Base-by-base conservation (phyloP, 2,888 invertebrate genomes). In the Itoplectis maculator region DNA sequence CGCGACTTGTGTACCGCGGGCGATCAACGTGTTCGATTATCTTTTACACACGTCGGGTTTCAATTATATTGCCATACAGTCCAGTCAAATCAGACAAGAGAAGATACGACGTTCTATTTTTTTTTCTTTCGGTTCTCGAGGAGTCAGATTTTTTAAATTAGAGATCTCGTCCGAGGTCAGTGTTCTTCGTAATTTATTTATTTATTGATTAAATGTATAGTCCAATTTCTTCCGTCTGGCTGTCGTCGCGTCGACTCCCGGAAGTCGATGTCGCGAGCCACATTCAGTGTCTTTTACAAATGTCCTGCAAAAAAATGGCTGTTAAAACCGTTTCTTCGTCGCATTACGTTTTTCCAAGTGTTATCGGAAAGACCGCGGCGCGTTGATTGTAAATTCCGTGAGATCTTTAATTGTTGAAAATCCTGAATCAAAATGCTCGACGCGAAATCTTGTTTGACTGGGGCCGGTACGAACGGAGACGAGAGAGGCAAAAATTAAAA, bases 401-500 rank as follows among this genome's bases (percentile, higher is more conserved):
- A 29, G 9, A 9, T 23, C 23, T 20, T 23, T 23, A 54, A 23
- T 51, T 18, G 8, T 51, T 9, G 11, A n/a, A 29, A n/a, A 56
- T 35, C 59, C 35, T n/a, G 59, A 15, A 35, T 59, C 13, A 15
- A 35, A n/a, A 5, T 54, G 0, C 23, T 54, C 54, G 23, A 54
- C 45, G 9, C 11, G 18, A 51, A 51, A 3, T 18, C 4, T 15
- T 35, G 35, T 15, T 35, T 35, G 15, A 59, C 59, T 35, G 59
- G 35, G 29, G n/a, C n/a, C 37, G 23, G 29, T 47, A n/a, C n/a
- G n/a, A 15, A 45, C 29, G 15, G 49, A 61, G 11, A 74, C 51
- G 63, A 54, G 61, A 70, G n/a, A 54, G 7, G 29, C 6, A 63
- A 49, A 37, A 49, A 66, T 42, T 37, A 42, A 29, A 68, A 66